Conservation (phyloP, 1,140 invertebrate species). For the Mesaphorura yosii region DNA sequence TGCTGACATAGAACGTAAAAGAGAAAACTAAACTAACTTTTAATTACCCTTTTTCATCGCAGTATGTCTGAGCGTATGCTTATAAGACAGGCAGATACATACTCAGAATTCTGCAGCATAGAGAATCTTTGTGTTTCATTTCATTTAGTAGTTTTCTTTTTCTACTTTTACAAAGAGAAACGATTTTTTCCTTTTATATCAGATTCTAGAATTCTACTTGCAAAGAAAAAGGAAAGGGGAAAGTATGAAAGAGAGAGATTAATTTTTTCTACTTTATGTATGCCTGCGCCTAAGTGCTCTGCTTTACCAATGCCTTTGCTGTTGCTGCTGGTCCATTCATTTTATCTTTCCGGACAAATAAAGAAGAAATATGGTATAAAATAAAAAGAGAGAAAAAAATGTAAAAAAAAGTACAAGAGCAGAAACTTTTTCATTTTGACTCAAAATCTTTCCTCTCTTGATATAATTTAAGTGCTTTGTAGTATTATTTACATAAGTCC, state of each 20-base stretch:
- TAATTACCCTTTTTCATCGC: constrained; percentile 5
- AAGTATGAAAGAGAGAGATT: neutral
- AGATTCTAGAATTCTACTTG: too few species aligned
- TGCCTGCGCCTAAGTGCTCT: too few species aligned
- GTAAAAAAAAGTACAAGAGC: neutral
- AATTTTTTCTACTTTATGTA: constrained; percentile 7
- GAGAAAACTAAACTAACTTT: neutral
- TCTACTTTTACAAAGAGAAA: neutral
- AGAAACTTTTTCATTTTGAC: neutral
- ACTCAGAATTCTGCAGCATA: neutral
- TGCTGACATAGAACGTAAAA: too few species aligned
- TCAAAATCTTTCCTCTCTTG: neutral
- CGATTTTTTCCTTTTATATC: too few species aligned
- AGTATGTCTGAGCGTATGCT: neutral
- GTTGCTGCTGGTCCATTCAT: too few species aligned
- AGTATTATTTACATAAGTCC: too few species aligned
- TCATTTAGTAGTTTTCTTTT: neutral
- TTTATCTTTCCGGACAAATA: neutral
- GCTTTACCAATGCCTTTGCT: too few species aligned
- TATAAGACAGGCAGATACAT: constrained; percentile 5
- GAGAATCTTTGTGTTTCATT: neutral
- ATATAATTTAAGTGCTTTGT: neutral
- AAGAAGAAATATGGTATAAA: neutral
- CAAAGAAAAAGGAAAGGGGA: neutral
- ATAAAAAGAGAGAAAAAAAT: neutral